Evolutionary conservation across 2,888 invertebrate species (phyloP).

Genomic region (Stenoptilia bipunctidactyla): DNA sequence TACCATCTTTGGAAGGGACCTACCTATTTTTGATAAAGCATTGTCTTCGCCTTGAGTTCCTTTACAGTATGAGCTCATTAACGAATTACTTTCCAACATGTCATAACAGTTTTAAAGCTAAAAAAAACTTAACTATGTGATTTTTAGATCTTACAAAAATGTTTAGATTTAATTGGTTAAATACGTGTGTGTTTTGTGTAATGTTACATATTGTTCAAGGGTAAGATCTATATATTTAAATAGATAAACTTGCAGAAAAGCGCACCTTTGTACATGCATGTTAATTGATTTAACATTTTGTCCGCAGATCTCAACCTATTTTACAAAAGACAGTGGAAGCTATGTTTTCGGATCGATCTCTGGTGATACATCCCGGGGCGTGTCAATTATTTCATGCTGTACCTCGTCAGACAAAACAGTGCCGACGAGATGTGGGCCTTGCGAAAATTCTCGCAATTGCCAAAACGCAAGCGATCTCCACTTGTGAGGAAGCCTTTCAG

Average conservation of each 20-base stretch:
- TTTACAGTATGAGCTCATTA: constrained; percentile 32
- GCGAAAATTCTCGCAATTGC: constrained; percentile 66
- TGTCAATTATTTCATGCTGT: constrained; percentile 73
- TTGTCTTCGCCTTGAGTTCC: constrained; percentile 20
- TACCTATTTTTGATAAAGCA: constrained; percentile 47
- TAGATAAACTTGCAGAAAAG: neutral
- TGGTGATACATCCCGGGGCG: constrained; percentile 47
- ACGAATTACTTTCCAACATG: constrained; percentile 33
- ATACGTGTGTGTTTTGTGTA: constrained; percentile 35
- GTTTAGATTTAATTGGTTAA: constrained; percentile 41
- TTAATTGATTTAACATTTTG: constrained; percentile 3
- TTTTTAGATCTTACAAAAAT: constrained; percentile 27
- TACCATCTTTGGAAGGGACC: constrained; percentile 47
- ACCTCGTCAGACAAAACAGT: constrained; percentile 74
- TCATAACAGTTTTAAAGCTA: constrained; percentile 15
- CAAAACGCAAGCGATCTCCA: constrained; percentile 68
- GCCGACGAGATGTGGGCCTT: constrained; percentile 70
- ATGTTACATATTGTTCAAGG: constrained; percentile 41
- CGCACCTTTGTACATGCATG: neutral
- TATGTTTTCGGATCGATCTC: constrained; percentile 43
- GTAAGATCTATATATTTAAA: constrained; percentile 23
- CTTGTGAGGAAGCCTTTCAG: constrained; percentile 76
- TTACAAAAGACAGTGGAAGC: constrained; percentile 50
- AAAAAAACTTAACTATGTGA: constrained; percentile 26
- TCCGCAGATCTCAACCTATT: constrained; percentile 48